These are phyloP conservation scores for Tachina grossa DNA, from an alignment of 2,888 invertebrate genomes.

Conservation along the genomic window DNA sequence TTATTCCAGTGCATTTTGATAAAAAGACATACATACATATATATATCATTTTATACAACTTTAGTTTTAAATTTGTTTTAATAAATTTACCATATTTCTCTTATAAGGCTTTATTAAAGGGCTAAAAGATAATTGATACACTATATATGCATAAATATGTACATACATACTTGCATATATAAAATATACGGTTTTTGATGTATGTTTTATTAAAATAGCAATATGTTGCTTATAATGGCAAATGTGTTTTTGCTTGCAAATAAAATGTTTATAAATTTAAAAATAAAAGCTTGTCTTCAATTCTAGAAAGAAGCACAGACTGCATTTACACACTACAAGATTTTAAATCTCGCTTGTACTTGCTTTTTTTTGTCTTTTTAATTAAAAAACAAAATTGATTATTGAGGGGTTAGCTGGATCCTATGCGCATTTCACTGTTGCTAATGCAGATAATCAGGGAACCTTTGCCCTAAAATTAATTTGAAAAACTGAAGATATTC, in stretches of 20 bases:
- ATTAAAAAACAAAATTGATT: no score
- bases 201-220: conserved; percentile 28
- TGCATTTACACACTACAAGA: no score
- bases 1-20: conserved; percentile 51
- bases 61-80: conserved; percentile 48
- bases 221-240: conserved; percentile 20
- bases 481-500: no score
- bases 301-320: no score
- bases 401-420: no score
- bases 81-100: conserved; percentile 28
- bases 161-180: neutral
- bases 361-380: no score
- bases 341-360: no score
- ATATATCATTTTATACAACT: conserved; percentile 27
- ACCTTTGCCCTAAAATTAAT: no score
- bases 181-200: conserved; percentile 8
- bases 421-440: no score
- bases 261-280: conserved; percentile 37
- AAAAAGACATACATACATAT: conserved; percentile 2
- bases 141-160: conserved; percentile 23
- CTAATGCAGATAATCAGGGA: no score
- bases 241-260: conserved; percentile 40
- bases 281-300: neutral
- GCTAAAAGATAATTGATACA: conserved; percentile 18
- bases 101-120: conserved; percentile 16